Evolutionary conservation across 1,140 invertebrate species (phyloP).

Genomic region (Ruditapes philippinarum): DNA sequence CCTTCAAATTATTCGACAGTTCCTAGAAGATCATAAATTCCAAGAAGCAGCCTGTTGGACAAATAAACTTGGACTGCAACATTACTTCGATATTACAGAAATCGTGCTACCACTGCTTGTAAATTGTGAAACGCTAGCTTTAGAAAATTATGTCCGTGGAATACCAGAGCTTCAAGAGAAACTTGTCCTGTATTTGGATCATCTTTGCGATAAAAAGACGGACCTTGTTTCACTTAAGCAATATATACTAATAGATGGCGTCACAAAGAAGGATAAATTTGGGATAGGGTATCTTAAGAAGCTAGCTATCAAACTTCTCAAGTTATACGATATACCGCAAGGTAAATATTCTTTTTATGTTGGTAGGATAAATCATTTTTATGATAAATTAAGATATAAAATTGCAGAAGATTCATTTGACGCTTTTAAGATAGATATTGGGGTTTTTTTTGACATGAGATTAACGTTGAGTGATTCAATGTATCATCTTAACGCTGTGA

Average conservation of each 20-base stretch:
- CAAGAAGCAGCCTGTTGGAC: constrained; percentile 88
- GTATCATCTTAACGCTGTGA: too few species aligned
- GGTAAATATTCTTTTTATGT: too few species aligned
- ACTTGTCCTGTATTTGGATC: constrained; percentile 90
- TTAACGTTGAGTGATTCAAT: too few species aligned
- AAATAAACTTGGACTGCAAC: constrained; percentile 89
- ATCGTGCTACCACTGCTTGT: constrained; percentile 91
- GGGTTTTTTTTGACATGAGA: too few species aligned
- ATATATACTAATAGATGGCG: constrained; percentile 63
- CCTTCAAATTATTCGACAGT: constrained; percentile 70
- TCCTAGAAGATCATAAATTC: constrained; percentile 76
- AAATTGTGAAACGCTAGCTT: constrained; percentile 91
- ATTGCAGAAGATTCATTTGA: too few species aligned
- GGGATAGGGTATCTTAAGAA: constrained; percentile 80
- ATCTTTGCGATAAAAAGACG: constrained; percentile 75
- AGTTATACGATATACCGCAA: constrained; percentile 80
- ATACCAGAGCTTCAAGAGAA: constrained; percentile 89
- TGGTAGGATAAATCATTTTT: too few species aligned
- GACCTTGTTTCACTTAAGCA: constrained; percentile 71
- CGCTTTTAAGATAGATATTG: too few species aligned
- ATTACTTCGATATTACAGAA: constrained; percentile 89
- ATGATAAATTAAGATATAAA: too few species aligned
- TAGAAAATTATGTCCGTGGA: constrained; percentile 90
- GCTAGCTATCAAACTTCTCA: constrained; percentile 80
- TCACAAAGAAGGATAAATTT: constrained; percentile 78